Evolutionary conservation across 2,888 invertebrate species (phyloP).

Genomic region (Epistrophe eligans): DNA sequence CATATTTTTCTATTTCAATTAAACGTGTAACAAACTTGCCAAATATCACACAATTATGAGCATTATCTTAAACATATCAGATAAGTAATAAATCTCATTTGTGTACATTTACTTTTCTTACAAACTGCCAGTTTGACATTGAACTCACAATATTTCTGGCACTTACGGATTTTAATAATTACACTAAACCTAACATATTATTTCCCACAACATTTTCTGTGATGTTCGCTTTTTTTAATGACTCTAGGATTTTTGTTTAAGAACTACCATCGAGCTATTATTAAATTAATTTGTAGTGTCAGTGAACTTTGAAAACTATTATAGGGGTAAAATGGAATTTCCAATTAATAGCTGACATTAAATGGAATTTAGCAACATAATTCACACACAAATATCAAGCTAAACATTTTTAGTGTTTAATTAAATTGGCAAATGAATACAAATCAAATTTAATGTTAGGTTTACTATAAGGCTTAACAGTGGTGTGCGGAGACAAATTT

Average conservation of each 20-base stretch:
- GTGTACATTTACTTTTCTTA: background rate
- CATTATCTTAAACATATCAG: background rate
- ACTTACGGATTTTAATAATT: slow-evolving; percentile 17
- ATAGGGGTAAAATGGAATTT: background rate
- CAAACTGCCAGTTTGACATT: background rate
- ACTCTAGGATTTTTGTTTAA: background rate
- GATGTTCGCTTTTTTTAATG: slow-evolving; percentile 1
- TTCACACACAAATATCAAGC: background rate
- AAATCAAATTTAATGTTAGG: background rate
- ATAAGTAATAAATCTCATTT: background rate
- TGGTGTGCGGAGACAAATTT: background rate
- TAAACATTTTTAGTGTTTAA: background rate
- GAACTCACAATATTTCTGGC: background rate
- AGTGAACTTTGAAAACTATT: slow-evolving; percentile 10
- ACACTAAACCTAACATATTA: background rate
- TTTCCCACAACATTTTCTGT: background rate
- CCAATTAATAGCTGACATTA: background rate
- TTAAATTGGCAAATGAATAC: slow-evolving; percentile 3
- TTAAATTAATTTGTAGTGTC: background rate
- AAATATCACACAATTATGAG: background rate
- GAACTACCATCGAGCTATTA: background rate
- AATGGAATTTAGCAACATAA: background rate
- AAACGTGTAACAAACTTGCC: background rate
- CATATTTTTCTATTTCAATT: background rate
- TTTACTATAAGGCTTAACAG: background rate